Percentiles rank a stretch among this genome's conserved stretches.
Conservation (phyloP, 1,140 invertebrate species). For the Drosophila nebulosa region DNA sequence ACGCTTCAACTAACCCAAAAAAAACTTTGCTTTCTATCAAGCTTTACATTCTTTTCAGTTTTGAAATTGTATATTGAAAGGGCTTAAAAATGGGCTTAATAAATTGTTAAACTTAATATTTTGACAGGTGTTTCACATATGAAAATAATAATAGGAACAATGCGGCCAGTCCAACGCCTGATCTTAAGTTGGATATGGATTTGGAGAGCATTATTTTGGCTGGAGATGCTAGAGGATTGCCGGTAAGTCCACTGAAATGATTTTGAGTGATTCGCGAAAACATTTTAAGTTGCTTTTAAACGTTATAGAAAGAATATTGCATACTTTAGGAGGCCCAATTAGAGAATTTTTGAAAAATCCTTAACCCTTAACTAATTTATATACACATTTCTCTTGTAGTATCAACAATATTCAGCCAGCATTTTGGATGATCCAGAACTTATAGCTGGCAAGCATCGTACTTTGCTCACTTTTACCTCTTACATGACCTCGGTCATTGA, state of each 20-base stretch:
- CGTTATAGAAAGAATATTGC: too few relatives aligned
- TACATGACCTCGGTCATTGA: conserved; percentile 98
- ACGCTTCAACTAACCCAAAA: conserved; percentile 60
- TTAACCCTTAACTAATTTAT: background rate
- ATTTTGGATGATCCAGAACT: conserved; percentile 97
- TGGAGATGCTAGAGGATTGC: conserved; percentile 46
- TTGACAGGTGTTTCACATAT: conserved; percentile 87
- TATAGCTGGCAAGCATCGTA: conserved; percentile 96
- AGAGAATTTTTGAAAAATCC: too few relatives aligned
- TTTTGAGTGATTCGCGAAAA: too few relatives aligned
- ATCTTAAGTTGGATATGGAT: conserved; percentile 76
- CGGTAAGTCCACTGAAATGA: conserved; percentile 35
- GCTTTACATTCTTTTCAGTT: conserved; percentile 23
- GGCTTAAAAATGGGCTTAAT: too few relatives aligned
- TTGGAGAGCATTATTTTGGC: conserved; percentile 63
- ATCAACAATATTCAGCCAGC: conserved; percentile 90
- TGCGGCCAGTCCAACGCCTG: conserved; percentile 74
- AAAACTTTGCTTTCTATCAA: conserved; percentile 43
- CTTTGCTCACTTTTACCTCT: conserved; percentile 95
- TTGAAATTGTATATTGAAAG: background rate
- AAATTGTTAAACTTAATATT: too few relatives aligned
- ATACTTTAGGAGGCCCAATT: too few relatives aligned
- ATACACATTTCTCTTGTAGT: conserved; percentile 30
- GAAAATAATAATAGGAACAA: conserved; percentile 84
- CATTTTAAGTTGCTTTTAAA: too few relatives aligned